Base-by-base conservation (phyloP, 2,888 invertebrate genomes). In the Cordilura impudica region DNA sequence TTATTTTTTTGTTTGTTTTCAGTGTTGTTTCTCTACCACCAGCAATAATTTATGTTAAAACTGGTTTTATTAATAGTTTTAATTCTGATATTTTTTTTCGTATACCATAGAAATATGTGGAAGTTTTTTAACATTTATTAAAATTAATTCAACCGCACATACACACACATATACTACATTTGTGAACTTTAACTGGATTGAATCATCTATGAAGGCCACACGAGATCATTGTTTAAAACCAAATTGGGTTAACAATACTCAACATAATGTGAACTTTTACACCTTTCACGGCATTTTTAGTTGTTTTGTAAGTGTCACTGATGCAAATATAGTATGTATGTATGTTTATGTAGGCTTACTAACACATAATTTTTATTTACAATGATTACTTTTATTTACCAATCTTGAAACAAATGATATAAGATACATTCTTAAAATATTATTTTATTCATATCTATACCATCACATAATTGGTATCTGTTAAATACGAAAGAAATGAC, bases 191-290 rank as follows among this genome's bases (percentile, higher is more conserved):
- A 43, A 51, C 60, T 35, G 10, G 66, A 39, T 61, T 61, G 66
- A 74, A 74, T 61, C 78, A 79, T 74, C 49, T 71, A 26, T 79
- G 79, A 79, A 79, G 79, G 79, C 71, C 79, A 74, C 18, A 60
- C 63, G 66, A 74, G 54, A 61, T 61, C 61, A 69, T 56, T 18
- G 53, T 39, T 71, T 54, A 23, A 19, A 56, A 58, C 23, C 49
- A 51, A 78, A 73, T 45, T 78, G 61, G 78, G 78, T 78, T 78
- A 78, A 78, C 65, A 65, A 73, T 78, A 69, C 23, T 72, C 21
- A 74, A 35, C 14, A 56, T 21, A 54, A 49, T 65, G 31, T 78
- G 73, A 72, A 63, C 73, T 65, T 60, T 73, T 65, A 45, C 69
- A 65, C 65, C 53, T 70, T 65, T 61, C 26, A n/a, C n/a, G n/a